Conservation (phyloP, 2,888 invertebrate genomes). For the Pharmacophagus antenor region DNA sequence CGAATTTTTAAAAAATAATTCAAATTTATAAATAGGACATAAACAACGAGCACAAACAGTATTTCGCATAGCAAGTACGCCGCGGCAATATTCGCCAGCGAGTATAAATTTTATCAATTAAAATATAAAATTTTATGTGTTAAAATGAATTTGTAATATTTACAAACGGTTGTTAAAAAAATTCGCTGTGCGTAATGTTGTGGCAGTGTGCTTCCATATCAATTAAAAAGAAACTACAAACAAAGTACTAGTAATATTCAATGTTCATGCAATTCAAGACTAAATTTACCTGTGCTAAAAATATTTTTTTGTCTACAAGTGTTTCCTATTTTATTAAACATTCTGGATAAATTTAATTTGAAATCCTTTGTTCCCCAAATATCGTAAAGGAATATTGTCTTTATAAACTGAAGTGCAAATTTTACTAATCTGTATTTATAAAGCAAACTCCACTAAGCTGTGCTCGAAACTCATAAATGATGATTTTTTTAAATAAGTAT, state of each 20-base stretch:
- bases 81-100: conserved; percentile 37
- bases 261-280: neutral
- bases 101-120: conserved; percentile 6
- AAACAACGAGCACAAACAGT: neutral
- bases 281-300: neutral
- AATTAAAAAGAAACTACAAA: neutral
- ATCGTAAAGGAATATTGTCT: too few species aligned
- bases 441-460: too few species aligned
- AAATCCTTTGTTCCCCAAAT: too few species aligned
- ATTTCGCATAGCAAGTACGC: conserved; percentile 32
- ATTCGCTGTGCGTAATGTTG: conserved; percentile 21
- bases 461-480: too few species aligned
- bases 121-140: neutral
- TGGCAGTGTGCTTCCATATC: neutral
- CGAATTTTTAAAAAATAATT: neutral
- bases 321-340: too few species aligned
- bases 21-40: neutral
- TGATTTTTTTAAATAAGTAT: too few species aligned
- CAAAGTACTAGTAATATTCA: too few species aligned
- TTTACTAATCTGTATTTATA: too few species aligned
- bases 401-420: too few species aligned
- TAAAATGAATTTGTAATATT: neutral
- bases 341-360: too few species aligned
- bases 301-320: too few species aligned
- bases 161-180: neutral